Evolutionary conservation across 1,140 invertebrate species (phyloP).

Genomic region (Paralvinella palmiformis): DNA sequence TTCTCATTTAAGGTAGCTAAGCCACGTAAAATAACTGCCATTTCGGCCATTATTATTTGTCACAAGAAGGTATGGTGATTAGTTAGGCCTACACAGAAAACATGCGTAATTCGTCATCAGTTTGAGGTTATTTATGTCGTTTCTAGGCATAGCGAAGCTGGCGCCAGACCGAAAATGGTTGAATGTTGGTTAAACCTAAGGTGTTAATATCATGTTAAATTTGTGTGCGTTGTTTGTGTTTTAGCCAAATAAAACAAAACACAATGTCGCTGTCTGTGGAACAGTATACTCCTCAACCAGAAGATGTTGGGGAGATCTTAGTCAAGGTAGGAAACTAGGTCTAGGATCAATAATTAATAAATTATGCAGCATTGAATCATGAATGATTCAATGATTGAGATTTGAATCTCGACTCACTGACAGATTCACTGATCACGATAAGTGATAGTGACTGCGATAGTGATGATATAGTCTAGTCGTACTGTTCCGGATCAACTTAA

Average conservation of each 20-base stretch:
- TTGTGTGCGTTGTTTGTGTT: too few relatives aligned
- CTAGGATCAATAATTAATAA: neutral
- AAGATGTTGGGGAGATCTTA: slow-evolving; percentile 45
- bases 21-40: neutral
- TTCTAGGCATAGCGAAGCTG: neutral
- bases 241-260: too few relatives aligned
- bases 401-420: neutral
- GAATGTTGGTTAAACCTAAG: neutral
- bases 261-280: slow-evolving; percentile 32
- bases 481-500: neutral
- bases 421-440: neutral
- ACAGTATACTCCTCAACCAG: slow-evolving; percentile 31
- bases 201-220: neutral
- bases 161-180: neutral
- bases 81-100: neutral
- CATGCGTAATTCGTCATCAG: slow-evolving; percentile 7
- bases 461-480: neutral
- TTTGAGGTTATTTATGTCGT: slow-evolving; percentile 3
- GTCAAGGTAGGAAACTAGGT: slow-evolving; percentile 32
- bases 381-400: neutral
- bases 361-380: neutral
- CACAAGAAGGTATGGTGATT: neutral
- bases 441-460: neutral
- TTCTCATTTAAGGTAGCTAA: neutral
- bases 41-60: neutral